phyloP scores from a whole-genome alignment of 2,113 vertebrate genomes.

The Ivindomyrus marchei region DNA sequence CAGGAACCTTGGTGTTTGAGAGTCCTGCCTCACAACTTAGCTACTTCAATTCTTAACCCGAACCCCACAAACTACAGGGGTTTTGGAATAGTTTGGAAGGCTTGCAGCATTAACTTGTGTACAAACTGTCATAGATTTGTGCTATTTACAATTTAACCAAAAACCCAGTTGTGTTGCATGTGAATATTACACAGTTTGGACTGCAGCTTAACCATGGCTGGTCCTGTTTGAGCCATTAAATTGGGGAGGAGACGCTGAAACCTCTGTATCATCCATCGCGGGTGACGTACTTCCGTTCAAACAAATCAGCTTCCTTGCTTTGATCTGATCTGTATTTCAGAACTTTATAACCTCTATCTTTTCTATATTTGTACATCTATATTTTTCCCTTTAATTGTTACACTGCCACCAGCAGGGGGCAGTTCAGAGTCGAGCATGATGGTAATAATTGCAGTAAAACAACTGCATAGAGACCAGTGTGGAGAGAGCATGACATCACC shows the following conservation, averaged over 20 bases:
- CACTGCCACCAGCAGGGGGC: not conserved
- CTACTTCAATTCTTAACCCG: not conserved
- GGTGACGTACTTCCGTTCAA: not conserved
- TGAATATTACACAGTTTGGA: not conserved
- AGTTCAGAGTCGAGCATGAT: not conserved
- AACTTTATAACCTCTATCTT: not conserved
- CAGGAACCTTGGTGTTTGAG: not conserved
- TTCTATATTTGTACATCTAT: not conserved
- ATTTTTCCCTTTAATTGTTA: not conserved
- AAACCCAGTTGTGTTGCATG: not conserved
- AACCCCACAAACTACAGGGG: not conserved
- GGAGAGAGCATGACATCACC: not conserved
- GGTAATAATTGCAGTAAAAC: not conserved
- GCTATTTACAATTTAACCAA: not conserved
- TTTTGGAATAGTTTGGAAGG: not conserved
- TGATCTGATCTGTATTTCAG: not conserved
- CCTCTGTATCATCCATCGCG: not conserved
- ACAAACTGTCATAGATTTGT: not conserved
- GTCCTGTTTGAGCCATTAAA: not conserved
- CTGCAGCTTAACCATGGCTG: not conserved
- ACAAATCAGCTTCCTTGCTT: not conserved
- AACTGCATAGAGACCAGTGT: not conserved
- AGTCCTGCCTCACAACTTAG: not conserved
- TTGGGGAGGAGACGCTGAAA: not conserved
- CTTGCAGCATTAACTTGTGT: not conserved